Conservation (phyloP, 2,797 vertebrate genomes). For the Corythornis leucogaster region DNA sequence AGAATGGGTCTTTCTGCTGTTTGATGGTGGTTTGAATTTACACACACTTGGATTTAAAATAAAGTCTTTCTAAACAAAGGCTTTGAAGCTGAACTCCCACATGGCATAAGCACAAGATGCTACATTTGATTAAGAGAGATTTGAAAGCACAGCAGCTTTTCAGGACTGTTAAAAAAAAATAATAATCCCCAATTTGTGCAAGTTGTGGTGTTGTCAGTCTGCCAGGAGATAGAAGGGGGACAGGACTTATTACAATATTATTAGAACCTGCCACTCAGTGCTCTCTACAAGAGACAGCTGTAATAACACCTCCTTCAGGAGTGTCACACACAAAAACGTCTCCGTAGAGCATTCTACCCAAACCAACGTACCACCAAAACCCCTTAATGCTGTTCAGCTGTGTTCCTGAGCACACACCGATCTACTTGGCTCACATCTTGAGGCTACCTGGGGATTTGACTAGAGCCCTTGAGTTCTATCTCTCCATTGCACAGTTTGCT, state of each 20-base stretch:
- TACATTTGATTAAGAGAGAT: neutral
- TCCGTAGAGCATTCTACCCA: neutral
- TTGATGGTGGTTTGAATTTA: neutral
- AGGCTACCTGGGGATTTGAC: neutral
- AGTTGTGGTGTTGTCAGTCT: neutral
- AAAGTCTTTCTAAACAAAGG: neutral
- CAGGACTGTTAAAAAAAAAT: neutral
- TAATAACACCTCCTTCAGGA: neutral
- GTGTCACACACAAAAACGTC: neutral
- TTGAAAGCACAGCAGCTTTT: neutral
- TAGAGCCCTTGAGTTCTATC: neutral
- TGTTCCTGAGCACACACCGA: neutral
- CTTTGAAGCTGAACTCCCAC: constrained; percentile 18
- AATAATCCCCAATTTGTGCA: neutral
- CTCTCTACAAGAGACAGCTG: neutral
- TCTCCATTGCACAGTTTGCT: accelerated
- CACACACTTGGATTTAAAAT: neutral
- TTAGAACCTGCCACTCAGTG: neutral
- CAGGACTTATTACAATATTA: neutral
- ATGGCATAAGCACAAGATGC: neutral
- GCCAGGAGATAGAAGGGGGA: neutral
- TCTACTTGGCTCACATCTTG: neutral
- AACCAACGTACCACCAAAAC: neutral
- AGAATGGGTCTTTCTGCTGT: neutral
- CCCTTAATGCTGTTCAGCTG: neutral